phyloP scores from a whole-genome alignment of 2,113 vertebrate genomes.

The Phodopus roborovskii region DNA sequence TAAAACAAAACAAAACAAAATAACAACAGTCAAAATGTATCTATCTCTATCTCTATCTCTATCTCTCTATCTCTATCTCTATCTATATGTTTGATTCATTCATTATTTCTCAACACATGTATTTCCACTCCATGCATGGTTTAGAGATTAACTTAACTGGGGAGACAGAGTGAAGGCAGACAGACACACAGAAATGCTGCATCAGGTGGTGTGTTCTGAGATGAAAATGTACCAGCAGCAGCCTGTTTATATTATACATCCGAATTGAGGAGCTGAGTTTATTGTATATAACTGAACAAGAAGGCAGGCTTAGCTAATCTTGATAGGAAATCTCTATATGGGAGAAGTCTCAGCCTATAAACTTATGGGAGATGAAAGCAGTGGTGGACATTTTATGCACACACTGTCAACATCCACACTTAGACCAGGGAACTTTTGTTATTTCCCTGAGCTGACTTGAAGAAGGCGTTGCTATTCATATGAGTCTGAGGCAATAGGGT shows the following conservation, averaged over 20 bases:
- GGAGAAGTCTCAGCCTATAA: background rate
- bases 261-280: background rate
- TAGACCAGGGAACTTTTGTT: background rate
- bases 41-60: too few relatives aligned
- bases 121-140: background rate
- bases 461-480: background rate
- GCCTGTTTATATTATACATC: background rate
- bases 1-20: background rate
- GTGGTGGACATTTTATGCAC: background rate
- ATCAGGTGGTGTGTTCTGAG: background rate
- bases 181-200: background rate
- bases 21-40: slow-evolving; percentile 1
- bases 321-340: background rate
- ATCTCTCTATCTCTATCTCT: too few relatives aligned
- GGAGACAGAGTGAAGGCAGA: background rate
- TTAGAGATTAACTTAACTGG: background rate
- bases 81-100: background rate
- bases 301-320: background rate
- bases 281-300: background rate
- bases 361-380: background rate
- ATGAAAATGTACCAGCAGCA: background rate
- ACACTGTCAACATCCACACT: background rate
- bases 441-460: background rate
- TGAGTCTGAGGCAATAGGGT: background rate
- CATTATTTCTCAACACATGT: background rate